Percentiles rank a stretch among this genome's conserved stretches.
phyloP scores from a whole-genome alignment of 1,140 invertebrate species.

The Scaptodrosophila lebanonensis region DNA sequence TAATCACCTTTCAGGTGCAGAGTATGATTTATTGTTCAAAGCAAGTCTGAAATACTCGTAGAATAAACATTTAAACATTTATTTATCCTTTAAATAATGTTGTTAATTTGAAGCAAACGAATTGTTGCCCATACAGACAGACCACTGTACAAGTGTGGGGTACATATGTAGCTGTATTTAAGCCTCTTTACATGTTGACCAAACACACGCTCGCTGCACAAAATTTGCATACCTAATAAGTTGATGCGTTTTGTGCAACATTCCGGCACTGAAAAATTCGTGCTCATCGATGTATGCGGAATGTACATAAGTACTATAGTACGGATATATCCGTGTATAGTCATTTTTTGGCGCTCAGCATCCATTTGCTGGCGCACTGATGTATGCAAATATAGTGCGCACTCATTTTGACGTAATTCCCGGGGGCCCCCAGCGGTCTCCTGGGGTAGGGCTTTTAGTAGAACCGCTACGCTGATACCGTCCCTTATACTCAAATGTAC shows the following conservation, averaged over 20 bases:
- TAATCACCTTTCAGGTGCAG: no score
- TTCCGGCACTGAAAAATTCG: conserved; percentile 10
- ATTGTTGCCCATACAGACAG: conserved; percentile 21
- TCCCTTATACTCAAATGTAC: conserved; percentile 1
- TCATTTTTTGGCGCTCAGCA: background rate
- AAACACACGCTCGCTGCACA: conserved; percentile 17
- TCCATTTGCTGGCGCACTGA: conserved; percentile 19
- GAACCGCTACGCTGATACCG: no score
- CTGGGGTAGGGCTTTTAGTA: conserved; percentile 68
- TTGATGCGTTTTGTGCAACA: conserved; percentile 54
- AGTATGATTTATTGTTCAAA: no score
- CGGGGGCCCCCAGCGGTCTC: conserved; percentile 29
- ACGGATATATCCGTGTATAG: background rate
- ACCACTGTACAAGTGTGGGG: conserved; percentile 4
- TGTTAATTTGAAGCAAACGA: no score
- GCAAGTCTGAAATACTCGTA: no score
- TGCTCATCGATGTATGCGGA: background rate
- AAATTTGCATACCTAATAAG: conserved; percentile 56
- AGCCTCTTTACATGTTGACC: conserved; percentile 2
- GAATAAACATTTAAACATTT: no score
- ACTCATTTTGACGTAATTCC: conserved; percentile 54
- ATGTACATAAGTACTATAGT: no score
- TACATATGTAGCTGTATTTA: background rate
- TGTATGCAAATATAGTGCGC: conserved; percentile 35
- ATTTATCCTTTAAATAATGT: no score